These are phyloP conservation scores for Lamprologus callipterus DNA, from an alignment of 2,113 vertebrate genomes.

Conservation along the genomic window DNA sequence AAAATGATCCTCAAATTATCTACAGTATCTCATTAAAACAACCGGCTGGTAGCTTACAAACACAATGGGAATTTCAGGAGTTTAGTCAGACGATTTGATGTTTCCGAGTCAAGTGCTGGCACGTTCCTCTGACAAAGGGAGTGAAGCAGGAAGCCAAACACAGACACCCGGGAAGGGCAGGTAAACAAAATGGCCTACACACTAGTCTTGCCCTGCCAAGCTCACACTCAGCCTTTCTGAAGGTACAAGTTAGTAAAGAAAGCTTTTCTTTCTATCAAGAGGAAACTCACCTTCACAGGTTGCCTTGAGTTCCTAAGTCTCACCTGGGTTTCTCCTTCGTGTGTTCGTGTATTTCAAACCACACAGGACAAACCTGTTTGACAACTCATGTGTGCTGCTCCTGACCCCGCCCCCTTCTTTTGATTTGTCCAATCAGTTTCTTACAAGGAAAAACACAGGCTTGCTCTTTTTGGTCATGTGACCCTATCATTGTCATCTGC, in stretches of 20 bases:
- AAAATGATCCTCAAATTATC: not conserved
- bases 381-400: slow-evolving; percentile 31
- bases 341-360: not conserved
- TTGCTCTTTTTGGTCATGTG: slow-evolving; percentile 14
- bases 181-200: not conserved
- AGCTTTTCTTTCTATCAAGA: not conserved
- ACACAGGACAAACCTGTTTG: slow-evolving; percentile 61
- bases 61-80: slow-evolving; percentile 3
- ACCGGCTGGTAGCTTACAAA: not conserved
- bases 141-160: not conserved
- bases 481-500: not conserved
- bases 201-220: not conserved
- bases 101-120: slow-evolving; percentile 10
- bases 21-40: not conserved
- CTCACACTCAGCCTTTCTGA: not conserved
- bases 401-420: slow-evolving; percentile 16
- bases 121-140: not conserved
- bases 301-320: not conserved
- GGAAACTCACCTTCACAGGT: slow-evolving; percentile 30
- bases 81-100: not conserved
- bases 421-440: slow-evolving; percentile 14
- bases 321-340: not conserved
- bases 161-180: not conserved
- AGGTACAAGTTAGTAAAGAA: not conserved
- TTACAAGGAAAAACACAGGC: slow-evolving; percentile 21